Evolutionary conservation across 2,888 invertebrate species (phyloP), one percentile per base, ranked within the genome.

Genomic region (Theretra japonica): DNA sequence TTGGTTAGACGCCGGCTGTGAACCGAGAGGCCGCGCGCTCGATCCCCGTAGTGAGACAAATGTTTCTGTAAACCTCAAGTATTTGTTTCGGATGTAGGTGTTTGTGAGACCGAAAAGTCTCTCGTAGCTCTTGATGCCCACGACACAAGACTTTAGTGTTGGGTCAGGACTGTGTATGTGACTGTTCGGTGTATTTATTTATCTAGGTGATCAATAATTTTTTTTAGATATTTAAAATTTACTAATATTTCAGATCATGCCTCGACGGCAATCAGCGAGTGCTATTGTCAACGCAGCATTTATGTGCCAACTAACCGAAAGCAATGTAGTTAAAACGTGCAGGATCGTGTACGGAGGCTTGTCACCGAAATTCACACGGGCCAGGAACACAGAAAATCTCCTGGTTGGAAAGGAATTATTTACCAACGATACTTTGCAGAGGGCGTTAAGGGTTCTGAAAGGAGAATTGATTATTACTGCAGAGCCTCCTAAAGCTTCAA

Each of bases 211-310:
- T 5, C 5, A 28, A 28, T 28, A 0, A 5, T 28, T 5, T 28
- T 28, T 28, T 28, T 41, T 11, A 41, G 0, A 11, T 1, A 41
- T 15, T 41, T 41, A 3, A 41, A 41, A 41, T 4, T 25, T 28
- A 17, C 23, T 17, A 15, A 3, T 0, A 11, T 71, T 84, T 4
- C 82, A 97, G 97, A 95, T 97, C 62, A 96, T 96, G 95, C 95
- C 96, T 0, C 90, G 96, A 76, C 95, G 96, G 0, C 96, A 97
- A 89, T 97, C 96, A 82, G 95, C 96, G 0, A 97, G 96, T 80
- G 97, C 97, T 0, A 95, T 96, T 71, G 96, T 97, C 0, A 97
- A 97, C 81, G 96, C 96, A n/a, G 97, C 96, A 4, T 97, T 97
- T 82, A 87, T 96, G 1, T 94, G 96, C 74, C 95, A 95, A 84